Conservation (phyloP, 1,140 invertebrate genomes). For the Oncopeltus fasciatus region DNA sequence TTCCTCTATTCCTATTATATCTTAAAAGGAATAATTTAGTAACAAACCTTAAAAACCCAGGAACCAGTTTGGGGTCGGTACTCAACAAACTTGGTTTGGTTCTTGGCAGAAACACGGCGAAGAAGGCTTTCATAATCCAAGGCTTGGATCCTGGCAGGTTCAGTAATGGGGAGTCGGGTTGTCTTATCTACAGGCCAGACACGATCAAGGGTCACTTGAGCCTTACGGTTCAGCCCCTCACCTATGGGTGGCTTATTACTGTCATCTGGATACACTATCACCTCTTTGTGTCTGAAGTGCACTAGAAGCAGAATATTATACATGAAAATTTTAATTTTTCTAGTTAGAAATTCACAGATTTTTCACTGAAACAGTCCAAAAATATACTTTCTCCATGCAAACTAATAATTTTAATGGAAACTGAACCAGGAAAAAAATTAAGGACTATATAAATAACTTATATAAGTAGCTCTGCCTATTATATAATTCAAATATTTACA, state of each 20-base stretch:
- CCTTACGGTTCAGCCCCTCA: slow-evolving; percentile 74
- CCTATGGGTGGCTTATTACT: slow-evolving; percentile 60
- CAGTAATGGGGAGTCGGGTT: slow-evolving; percentile 62
- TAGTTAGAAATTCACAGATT: no score
- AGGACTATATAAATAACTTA: no score
- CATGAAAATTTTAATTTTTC: no score
- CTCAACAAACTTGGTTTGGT: slow-evolving; percentile 82
- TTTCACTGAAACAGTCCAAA: no score
- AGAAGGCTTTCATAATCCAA: slow-evolving; percentile 84
- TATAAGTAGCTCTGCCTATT: no score
- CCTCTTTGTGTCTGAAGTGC: slow-evolving; percentile 61
- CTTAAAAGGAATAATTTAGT: no score
- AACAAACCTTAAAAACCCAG: slow-evolving; percentile 87
- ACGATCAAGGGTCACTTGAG: slow-evolving; percentile 81
- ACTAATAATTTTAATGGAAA: no score
- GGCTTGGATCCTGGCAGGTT: slow-evolving; percentile 53
- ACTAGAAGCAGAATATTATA: slow-evolving; percentile 34
- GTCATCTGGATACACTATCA: slow-evolving; percentile 44
- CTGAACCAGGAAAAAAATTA: no score
- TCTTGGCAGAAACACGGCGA: slow-evolving; percentile 65
- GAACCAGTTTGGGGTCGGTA: slow-evolving; percentile 89
- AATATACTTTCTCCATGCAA: no score
- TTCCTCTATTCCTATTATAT: no score
- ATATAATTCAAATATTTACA: no score
- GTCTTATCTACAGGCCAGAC: slow-evolving; percentile 90